Percentiles rank a stretch among this genome's conserved stretches.
These are phyloP conservation scores for Ailuropoda melanoleuca DNA, from an alignment of 2,113 vertebrate species.

Conservation along the genomic window DNA sequence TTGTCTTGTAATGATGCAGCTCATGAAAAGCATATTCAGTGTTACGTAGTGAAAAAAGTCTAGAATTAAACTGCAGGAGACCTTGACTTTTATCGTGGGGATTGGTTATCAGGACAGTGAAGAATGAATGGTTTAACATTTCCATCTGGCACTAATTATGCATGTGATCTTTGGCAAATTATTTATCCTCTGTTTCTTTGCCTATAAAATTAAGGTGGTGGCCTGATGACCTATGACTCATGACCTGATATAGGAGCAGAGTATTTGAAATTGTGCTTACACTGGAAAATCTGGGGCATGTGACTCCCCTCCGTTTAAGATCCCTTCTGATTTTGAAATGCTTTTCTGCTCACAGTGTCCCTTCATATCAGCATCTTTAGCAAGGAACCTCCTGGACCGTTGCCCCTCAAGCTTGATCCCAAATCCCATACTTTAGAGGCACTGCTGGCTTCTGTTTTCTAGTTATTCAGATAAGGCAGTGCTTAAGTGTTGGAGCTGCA, in stretches of 20 bases:
- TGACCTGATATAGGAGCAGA: background rate
- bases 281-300: background rate
- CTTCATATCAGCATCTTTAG: background rate
- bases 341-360: background rate
- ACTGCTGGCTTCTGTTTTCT: constrained; percentile 4
- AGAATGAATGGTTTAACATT: background rate
- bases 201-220: constrained; percentile 31
- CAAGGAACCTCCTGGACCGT: background rate
- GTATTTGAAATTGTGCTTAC: constrained; percentile 1
- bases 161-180: constrained; percentile 30
- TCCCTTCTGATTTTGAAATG: background rate
- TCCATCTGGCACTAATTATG: constrained; percentile 6
- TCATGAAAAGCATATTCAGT: background rate
- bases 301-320: background rate
- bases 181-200: constrained; percentile 36
- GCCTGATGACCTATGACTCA: background rate
- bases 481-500: background rate
- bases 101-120: background rate
- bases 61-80: background rate
- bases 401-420: background rate
- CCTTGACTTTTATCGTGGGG: background rate
- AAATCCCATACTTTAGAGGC: background rate
- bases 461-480: background rate
- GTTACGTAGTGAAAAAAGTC: background rate
- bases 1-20: background rate